These are phyloP conservation scores for Chlorospingus flavigularis DNA, from an alignment of 2,797 vertebrate genomes.

Conservation along the genomic window DNA sequence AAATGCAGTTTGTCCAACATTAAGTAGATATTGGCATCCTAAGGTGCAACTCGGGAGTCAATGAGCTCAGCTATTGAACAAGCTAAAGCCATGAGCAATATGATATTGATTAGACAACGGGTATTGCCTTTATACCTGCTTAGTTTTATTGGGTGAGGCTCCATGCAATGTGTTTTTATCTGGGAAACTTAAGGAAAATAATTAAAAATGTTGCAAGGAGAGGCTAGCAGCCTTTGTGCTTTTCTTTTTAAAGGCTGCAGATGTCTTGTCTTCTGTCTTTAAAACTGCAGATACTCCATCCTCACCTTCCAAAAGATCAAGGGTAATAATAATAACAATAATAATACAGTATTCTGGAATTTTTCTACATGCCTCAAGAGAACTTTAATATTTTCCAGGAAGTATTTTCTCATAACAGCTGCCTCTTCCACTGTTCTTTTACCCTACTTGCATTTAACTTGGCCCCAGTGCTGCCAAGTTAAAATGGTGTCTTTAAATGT, in stretches of 20 bases:
- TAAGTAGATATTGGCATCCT: constrained; percentile 72
- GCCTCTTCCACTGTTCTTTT: not conserved
- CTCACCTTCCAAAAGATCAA: constrained; percentile 22
- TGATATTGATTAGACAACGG: constrained; percentile 71
- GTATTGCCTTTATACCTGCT: constrained; percentile 67
- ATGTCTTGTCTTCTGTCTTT: constrained; percentile 29
- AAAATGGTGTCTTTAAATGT: not conserved
- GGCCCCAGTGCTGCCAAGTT: not conserved
- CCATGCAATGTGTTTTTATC: constrained; percentile 47
- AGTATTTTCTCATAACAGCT: constrained; percentile 1
- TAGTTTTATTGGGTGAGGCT: constrained; percentile 70
- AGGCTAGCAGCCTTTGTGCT: not conserved
- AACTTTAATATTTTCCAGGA: constrained; percentile 43
- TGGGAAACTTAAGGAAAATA: constrained; percentile 49
- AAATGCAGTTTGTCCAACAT: constrained; percentile 65
- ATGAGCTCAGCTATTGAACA: constrained; percentile 71
- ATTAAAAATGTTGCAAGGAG: constrained; percentile 44
- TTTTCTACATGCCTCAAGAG: constrained; percentile 48
- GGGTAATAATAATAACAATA: constrained; percentile 28
- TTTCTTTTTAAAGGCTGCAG: constrained; percentile 45
- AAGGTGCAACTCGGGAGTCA: constrained; percentile 53
- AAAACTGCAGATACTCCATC: not conserved
- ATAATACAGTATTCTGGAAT: constrained; percentile 20
- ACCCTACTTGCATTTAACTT: not conserved
- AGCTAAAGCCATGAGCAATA: constrained; percentile 70